Evolutionary conservation across 2,888 invertebrate species (phyloP).

Genomic region (Drosophila buzzatii): DNA sequence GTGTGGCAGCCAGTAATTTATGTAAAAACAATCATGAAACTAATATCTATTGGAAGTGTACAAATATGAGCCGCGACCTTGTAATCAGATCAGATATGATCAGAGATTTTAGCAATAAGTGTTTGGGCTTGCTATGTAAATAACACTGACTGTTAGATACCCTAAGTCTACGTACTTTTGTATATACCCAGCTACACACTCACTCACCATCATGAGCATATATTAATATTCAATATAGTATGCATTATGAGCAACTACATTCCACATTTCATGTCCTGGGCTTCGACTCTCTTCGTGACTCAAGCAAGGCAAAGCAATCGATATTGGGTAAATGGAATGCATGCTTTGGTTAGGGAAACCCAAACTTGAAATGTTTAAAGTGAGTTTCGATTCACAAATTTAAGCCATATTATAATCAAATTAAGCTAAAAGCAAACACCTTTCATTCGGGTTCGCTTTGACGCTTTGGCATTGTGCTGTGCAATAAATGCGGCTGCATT

Average conservation of each 20-base stretch:
- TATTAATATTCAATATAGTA: neutral
- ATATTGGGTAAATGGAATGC: neutral
- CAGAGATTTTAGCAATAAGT: slow-evolving; percentile 9
- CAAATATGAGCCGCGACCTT: slow-evolving; percentile 6
- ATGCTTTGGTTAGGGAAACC: neutral
- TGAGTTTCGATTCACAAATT: neutral
- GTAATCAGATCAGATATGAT: slow-evolving; percentile 19
- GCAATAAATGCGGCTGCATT: slow-evolving; percentile 30
- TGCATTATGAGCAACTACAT: neutral
- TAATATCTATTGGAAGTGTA: slow-evolving; percentile 12
- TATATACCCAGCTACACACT: neutral
- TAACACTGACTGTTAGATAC: neutral
- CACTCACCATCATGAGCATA: neutral
- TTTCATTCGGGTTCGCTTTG: slow-evolving; percentile 12
- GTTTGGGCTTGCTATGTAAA: neutral
- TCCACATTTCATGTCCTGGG: neutral
- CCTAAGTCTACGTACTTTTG: neutral
- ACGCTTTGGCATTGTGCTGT: slow-evolving; percentile 21
- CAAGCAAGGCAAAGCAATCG: neutral
- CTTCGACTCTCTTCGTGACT: neutral
- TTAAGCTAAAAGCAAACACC: slow-evolving; percentile 11
- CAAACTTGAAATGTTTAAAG: neutral
- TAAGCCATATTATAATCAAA: slow-evolving; percentile 10
- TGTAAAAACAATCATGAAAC: slow-evolving; percentile 9
- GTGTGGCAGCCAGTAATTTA: neutral